Conservation (phyloP, 2,113 vertebrate species). For the Ammodytes dubius region DNA sequence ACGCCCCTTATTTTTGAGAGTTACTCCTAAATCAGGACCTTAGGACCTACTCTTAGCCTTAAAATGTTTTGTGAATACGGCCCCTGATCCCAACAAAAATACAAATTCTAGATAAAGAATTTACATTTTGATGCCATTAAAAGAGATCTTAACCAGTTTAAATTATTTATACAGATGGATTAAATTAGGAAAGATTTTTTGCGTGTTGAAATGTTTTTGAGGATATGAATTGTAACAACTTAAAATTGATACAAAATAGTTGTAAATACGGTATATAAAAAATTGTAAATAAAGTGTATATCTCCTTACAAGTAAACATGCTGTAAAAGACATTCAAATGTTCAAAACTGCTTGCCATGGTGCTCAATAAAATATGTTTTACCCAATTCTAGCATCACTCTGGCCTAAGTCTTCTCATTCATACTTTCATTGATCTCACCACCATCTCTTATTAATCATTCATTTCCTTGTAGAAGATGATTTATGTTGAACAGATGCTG, state of each 20-base stretch:
- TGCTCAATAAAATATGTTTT: conserved; percentile 24
- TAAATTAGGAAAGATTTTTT: neutral
- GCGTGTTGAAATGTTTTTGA: neutral
- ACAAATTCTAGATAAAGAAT: neutral
- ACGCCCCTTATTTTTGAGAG: no score
- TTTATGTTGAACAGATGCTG: neutral
- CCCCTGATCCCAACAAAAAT: neutral
- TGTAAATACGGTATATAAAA: no score
- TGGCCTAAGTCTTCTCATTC: neutral
- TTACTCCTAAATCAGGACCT: no score
- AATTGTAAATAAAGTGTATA: no score
- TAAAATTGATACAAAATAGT: no score
- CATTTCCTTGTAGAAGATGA: neutral
- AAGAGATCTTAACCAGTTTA: neutral
- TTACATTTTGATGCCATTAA: neutral
- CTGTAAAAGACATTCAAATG: neutral
- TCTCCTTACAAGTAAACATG: neutral
- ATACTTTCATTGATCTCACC: conserved; percentile 4
- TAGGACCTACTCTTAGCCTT: no score
- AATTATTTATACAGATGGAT: neutral
- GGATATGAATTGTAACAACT: neutral
- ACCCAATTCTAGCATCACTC: conserved; percentile 25
- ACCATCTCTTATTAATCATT: conserved; percentile 11
- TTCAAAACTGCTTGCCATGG: neutral
- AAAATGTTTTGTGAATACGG: neutral